Base-by-base conservation (phyloP, 1,140 invertebrate genomes). In the Drosophila lacteicornis region DNA sequence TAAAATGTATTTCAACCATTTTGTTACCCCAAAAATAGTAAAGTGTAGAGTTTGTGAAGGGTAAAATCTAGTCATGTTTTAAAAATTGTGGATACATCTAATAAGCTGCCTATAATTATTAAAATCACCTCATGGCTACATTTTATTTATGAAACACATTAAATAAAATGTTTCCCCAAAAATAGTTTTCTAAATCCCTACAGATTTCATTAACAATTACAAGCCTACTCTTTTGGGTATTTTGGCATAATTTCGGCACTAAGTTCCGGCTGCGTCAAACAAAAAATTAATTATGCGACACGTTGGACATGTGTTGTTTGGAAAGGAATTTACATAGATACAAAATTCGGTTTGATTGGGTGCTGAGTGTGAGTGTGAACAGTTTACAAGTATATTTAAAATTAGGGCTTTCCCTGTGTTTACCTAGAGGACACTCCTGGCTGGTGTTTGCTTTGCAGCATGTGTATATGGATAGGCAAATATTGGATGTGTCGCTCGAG, bases 401-500 rank as follows among this genome's bases (percentile, higher is more conserved):
- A 59, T 73, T 51, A 60, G 69, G 61, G 40, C 55, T 76, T 80
- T 67, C 27, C 43, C 49, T 27, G 30, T 77, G 81, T 83, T 85
- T 68, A 77, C 82, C 82, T 65, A 80, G 30, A 77, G 77, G 77
- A 61, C 58, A 58, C 49, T 47, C 61, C 40, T 63, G 62, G 8
- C 61, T 45, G 70, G 61, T 69, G 53, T 77, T 60, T 80, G 55
- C 61, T 45, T 42, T 71, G 15, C 30, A 42, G 43, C 67, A 33
- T 38, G 63, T 50, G 43, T 76, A 5, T 66, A 47, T 76, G 70
- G 73, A 55, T 76, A 76, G 59, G 62, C 53, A 76, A 76, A 71
- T 73, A 62, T 79, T 79, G 57, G 13, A 42, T 71, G 57, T 70
- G 75, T 70, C 49, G 22, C 27, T 70, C 84, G 84, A 88, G 84